phyloP scores from a whole-genome alignment of 1,140 invertebrate genomes.

The Pissodes strobi region DNA sequence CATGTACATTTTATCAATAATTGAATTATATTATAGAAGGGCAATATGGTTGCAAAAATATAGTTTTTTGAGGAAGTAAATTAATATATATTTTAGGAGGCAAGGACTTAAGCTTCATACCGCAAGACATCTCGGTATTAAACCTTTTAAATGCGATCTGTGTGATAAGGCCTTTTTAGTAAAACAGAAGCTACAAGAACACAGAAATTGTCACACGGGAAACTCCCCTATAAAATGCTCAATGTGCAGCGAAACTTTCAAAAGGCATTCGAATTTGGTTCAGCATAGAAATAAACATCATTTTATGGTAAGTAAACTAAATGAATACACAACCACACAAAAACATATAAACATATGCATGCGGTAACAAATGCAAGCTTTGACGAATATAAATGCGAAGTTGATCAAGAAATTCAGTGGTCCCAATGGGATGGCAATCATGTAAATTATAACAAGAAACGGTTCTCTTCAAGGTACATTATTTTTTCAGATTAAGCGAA shows the following conservation, averaged over 20 bases:
- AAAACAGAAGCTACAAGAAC: constrained; percentile 76
- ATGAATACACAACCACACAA: too few relatives aligned
- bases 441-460: too few relatives aligned
- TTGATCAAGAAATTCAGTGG: too few relatives aligned
- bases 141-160: constrained; percentile 72
- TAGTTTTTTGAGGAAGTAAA: too few relatives aligned
- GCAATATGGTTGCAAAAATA: too few relatives aligned
- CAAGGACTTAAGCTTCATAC: constrained; percentile 62
- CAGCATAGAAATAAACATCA: constrained; percentile 78
- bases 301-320: constrained; percentile 40
- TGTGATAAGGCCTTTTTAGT: constrained; percentile 80
- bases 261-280: constrained; percentile 81
- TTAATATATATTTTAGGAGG: constrained; percentile 14
- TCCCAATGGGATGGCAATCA: too few relatives aligned
- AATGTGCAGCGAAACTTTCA: constrained; percentile 81
- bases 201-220: constrained; percentile 80
- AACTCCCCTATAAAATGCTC: constrained; percentile 80
- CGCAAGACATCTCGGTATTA: constrained; percentile 77
- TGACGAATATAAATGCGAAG: too few relatives aligned
- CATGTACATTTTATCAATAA: neutral
- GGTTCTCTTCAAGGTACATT: too few relatives aligned
- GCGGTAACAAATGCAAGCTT: too few relatives aligned
- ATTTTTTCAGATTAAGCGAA: constrained; percentile 67
- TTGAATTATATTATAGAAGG: too few relatives aligned
- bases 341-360: too few relatives aligned